A percentile compares a stretch with the other conserved stretches of the same genome.
Evolutionary conservation across 2,797 vertebrate genomes (phyloP).

Genomic region (Columba guinea): DNA sequence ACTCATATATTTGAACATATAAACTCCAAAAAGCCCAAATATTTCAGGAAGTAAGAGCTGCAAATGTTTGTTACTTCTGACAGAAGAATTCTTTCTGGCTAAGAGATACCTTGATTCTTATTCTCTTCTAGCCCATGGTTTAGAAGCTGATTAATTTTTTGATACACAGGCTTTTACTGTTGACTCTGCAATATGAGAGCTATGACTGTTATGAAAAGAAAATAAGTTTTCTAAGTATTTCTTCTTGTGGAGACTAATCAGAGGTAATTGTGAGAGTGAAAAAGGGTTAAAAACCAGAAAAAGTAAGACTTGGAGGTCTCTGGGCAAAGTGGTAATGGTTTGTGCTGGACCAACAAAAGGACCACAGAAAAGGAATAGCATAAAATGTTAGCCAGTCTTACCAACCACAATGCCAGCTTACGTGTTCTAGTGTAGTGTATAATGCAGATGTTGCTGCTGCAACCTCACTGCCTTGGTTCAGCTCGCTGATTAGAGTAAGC

Average conservation of each 20-base stretch:
- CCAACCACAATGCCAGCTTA: background rate
- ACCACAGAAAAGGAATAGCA: accelerated
- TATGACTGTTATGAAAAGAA: background rate
- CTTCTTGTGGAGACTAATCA: background rate
- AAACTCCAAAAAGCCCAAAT: background rate
- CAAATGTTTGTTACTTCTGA: background rate
- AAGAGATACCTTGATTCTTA: background rate
- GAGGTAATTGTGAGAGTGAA: background rate
- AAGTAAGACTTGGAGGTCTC: background rate
- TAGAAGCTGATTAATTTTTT: background rate
- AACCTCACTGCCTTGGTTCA: background rate
- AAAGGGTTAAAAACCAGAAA: background rate
- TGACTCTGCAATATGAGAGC: background rate
- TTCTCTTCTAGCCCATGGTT: background rate
- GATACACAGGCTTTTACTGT: background rate
- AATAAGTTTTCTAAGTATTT: background rate
- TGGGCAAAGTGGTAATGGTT: background rate
- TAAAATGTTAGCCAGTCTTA: background rate
- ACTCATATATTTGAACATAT: background rate
- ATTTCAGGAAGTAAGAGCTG: background rate
- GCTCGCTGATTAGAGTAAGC: background rate
- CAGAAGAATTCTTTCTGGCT: background rate
- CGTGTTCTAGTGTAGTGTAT: background rate
- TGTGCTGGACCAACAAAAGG: background rate
- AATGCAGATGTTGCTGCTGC: background rate